These are phyloP conservation scores for Pinna nobilis DNA, from an alignment of 1,140 invertebrate genomes.

Conservation along the genomic window DNA sequence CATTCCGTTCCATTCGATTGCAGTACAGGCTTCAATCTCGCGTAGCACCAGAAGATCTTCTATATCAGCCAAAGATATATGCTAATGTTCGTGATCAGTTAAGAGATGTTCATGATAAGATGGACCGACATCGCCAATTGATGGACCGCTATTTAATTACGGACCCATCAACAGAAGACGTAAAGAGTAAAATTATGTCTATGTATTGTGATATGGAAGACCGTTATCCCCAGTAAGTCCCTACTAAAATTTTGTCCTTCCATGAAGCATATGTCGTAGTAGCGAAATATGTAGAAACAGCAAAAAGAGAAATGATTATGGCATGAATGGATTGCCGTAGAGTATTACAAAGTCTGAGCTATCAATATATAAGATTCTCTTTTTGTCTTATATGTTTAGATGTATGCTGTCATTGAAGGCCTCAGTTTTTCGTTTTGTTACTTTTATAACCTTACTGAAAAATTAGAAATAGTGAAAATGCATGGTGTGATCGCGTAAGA, in stretches of 20 bases:
- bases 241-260: background rate
- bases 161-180: background rate
- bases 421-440: background rate
- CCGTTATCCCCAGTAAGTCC: constrained; percentile 41
- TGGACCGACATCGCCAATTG: constrained; percentile 62
- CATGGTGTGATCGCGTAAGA: constrained; percentile 21
- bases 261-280: no score
- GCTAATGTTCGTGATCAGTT: constrained; percentile 53
- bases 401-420: background rate
- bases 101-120: constrained; percentile 57
- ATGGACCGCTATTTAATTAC: constrained; percentile 57
- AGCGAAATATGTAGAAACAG: no score
- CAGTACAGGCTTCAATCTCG: constrained; percentile 62
- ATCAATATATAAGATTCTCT: background rate
- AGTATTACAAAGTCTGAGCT: background rate
- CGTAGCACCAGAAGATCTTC: constrained; percentile 49
- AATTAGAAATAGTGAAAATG: constrained; percentile 1
- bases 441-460: background rate
- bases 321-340: constrained; percentile 8
- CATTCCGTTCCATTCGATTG: constrained; percentile 21
- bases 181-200: constrained; percentile 42
- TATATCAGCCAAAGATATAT: constrained; percentile 53
- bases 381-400: background rate
- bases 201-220: constrained; percentile 46
- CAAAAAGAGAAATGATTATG: background rate